Base-by-base conservation (phyloP, 2,113 vertebrate species). In the Galeopterus variegatus region DNA sequence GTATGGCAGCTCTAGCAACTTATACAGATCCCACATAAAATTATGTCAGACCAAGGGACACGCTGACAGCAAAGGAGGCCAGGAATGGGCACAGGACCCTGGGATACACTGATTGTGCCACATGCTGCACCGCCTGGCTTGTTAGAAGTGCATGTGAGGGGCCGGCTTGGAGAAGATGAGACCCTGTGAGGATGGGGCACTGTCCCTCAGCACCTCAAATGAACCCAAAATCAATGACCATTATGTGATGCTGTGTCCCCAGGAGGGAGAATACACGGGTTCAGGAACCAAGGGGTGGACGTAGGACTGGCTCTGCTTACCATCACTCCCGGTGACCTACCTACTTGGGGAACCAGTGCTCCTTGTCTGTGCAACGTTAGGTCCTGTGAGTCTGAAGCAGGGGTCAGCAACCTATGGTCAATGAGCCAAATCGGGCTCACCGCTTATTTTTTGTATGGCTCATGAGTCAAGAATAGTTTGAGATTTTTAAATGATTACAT, bases 181-280 rank as follows among this genome's bases (percentile, higher is more conserved):
- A 21, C 31, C 28, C 33, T 28, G 8, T 13, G 23, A 56, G 21
- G 28, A 12, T 0, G 4, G 23, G 28, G 45, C 6, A 0, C 8
- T 7, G 52, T 33, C 48, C 60, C 41, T 8, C 5, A 64, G 56
- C 33, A 36, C 80, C 12, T 21, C 7, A 24, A 1, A 15, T 12
- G 56, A 2, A 62, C 7, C 17, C 14, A 9, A 24, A 50, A 41
- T 15, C 56, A 11, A 65, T 9, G 4, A 7, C 50, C 11, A 0
- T 21, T 7, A 18, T 5, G 12, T 48, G 77, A 45, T 8, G 21
- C 70, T 45, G 23, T 60, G 26, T 3, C 31, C 26, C 21, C 45
- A 72, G 13, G 0, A 52, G 56, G 26, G 17, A 26, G 91, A 67
- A 41, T 3, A 11, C 26, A 31, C 0, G 21, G 33, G 75, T n/a